Percentiles rank a stretch among this genome's conserved stretches.
phyloP scores from a whole-genome alignment of 2,888 invertebrate species.

The Cosmia trapezina region DNA sequence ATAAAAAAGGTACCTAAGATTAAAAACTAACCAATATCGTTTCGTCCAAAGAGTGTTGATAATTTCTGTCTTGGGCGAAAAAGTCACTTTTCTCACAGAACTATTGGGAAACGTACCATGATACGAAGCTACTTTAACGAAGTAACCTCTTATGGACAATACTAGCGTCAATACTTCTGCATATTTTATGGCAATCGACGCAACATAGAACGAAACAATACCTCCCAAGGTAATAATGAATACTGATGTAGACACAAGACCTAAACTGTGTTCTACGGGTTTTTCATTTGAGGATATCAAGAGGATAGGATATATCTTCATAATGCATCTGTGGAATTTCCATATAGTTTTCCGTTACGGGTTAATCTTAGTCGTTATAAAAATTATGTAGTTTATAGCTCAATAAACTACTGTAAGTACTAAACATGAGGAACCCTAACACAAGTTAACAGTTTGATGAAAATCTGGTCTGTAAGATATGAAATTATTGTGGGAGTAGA shows the following conservation, averaged over 20 bases:
- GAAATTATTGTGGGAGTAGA: neutral
- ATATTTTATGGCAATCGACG: constrained; percentile 24
- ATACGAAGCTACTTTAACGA: constrained; percentile 1
- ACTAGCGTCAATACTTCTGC: constrained; percentile 31
- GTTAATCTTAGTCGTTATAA: neutral
- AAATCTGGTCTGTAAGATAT: neutral
- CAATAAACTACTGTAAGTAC: too few relatives aligned
- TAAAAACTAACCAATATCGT: too few relatives aligned
- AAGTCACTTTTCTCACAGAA: neutral
- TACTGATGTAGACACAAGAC: neutral
- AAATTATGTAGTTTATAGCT: neutral
- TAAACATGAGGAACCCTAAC: neutral
- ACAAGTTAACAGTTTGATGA: neutral
- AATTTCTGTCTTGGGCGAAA: neutral
- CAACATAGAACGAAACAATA: neutral
- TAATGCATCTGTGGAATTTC: too few relatives aligned
- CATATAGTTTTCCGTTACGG: neutral
- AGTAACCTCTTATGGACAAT: neutral
- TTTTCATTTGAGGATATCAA: neutral
- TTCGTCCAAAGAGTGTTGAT: too few relatives aligned
- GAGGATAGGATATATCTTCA: neutral
- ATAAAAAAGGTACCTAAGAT: too few relatives aligned
- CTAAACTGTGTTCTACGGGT: neutral
- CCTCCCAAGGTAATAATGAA: neutral
- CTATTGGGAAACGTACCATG: neutral